Evolutionary conservation across 2,888 invertebrate genomes (phyloP).

Genomic region (Zygaena filipendulae): DNA sequence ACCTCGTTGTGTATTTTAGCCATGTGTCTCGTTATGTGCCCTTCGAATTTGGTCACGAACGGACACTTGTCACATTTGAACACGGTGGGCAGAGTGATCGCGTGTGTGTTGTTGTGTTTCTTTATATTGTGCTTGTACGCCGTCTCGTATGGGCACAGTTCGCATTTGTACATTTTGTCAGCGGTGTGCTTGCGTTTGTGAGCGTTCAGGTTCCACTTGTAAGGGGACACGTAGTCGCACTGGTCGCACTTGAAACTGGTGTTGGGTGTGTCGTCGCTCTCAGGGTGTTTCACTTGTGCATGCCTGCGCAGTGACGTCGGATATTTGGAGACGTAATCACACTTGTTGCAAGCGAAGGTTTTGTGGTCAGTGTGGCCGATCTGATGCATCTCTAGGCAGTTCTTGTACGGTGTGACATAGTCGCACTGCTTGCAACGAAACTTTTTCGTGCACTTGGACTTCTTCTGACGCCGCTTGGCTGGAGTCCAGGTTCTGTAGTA

Average conservation of each 20-base stretch:
- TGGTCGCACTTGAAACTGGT: slow-evolving; percentile 20
- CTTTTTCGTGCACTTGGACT: slow-evolving; percentile 11
- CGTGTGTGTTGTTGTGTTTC: slow-evolving; percentile 22
- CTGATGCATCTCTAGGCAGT: slow-evolving; percentile 29
- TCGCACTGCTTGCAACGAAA: slow-evolving; percentile 30
- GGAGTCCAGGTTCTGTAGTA: too few species aligned
- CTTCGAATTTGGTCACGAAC: slow-evolving; percentile 35
- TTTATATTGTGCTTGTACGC: slow-evolving; percentile 22
- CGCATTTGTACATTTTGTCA: slow-evolving; percentile 24
- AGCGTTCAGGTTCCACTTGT: slow-evolving; percentile 23
- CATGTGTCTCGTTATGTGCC: slow-evolving; percentile 38
- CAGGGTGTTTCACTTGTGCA: slow-evolving; percentile 26
- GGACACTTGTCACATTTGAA: slow-evolving; percentile 40
- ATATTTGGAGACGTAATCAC: slow-evolving; percentile 35
- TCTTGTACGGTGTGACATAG: slow-evolving; percentile 31
- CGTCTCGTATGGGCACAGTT: slow-evolving; percentile 22
- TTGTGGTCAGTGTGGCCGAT: slow-evolving; percentile 26
- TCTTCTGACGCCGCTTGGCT: too few species aligned
- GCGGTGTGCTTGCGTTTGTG: slow-evolving; percentile 30
- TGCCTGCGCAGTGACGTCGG: slow-evolving; percentile 30
- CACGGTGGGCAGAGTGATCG: slow-evolving; percentile 12
- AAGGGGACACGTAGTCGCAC: slow-evolving; percentile 25
- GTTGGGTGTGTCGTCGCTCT: slow-evolving; percentile 1
- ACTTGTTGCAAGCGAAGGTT: slow-evolving; percentile 25
- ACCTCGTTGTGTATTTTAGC: slow-evolving; percentile 40